phyloP scores from a whole-genome alignment of 2,113 vertebrate genomes.

The Barnardius zonarius region DNA sequence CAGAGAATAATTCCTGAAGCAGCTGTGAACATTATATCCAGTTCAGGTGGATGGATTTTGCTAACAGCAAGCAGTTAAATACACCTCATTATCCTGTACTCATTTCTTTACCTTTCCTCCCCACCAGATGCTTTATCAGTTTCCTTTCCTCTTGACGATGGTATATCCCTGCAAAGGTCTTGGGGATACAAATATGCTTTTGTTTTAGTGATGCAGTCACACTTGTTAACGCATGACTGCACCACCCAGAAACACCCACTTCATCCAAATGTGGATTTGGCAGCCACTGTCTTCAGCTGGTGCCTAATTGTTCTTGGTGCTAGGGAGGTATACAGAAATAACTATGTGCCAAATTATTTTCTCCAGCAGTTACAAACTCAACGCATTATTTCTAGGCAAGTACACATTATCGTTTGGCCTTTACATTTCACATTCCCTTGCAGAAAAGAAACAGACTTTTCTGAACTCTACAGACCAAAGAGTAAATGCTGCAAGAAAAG shows the following conservation, averaged over 20 bases:
- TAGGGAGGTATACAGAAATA: background rate
- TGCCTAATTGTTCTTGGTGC: slow-evolving; percentile 17
- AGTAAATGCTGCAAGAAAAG: background rate
- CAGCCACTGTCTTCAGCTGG: slow-evolving; percentile 35
- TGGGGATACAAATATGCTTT: background rate
- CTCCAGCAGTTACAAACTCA: slow-evolving; percentile 30
- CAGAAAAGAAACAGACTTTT: background rate
- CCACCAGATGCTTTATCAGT: background rate
- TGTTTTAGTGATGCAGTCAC: slow-evolving; percentile 15
- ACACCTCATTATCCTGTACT: background rate
- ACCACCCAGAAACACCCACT: slow-evolving; percentile 53
- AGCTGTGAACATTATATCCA: background rate
- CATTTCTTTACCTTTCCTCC: background rate
- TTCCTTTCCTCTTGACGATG: background rate
- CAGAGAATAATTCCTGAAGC: background rate
- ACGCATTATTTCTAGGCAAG: background rate
- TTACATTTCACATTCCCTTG: background rate
- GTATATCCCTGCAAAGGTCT: background rate
- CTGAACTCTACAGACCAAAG: background rate
- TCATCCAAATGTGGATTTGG: slow-evolving; percentile 50
- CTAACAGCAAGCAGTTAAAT: background rate
- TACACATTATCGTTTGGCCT: background rate
- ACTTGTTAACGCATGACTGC: slow-evolving; percentile 34
- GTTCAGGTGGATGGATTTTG: background rate
- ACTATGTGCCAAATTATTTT: background rate